These are phyloP conservation scores for Erpobdella octoculata DNA, from an alignment of 2,888 invertebrate species.

Conservation along the genomic window DNA sequence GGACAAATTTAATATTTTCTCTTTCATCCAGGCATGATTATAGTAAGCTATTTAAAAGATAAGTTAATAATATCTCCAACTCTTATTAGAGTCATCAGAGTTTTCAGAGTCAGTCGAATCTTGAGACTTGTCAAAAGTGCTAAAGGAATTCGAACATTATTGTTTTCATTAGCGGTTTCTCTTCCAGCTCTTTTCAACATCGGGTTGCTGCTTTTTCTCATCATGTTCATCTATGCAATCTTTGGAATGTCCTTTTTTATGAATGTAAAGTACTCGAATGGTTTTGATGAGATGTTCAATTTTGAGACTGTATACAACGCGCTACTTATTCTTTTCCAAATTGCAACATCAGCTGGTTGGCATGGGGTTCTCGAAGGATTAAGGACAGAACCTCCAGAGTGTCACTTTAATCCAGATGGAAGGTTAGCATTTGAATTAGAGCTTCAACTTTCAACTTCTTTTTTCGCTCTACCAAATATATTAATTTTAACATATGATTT, in stretches of 20 bases:
- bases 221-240: constrained; percentile 98
- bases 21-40: constrained; percentile 15
- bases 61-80: constrained; percentile 81
- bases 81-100: constrained; percentile 89
- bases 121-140: constrained; percentile 95
- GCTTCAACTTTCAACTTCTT: neutral
- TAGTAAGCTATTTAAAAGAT: constrained; percentile 13
- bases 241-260: constrained; percentile 99
- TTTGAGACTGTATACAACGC: constrained; percentile 97
- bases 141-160: constrained; percentile 89
- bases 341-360: constrained; percentile 65
- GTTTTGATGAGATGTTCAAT: constrained; percentile 89
- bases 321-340: constrained; percentile 94
- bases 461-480: too few relatives aligned
- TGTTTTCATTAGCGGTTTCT: constrained; percentile 96
- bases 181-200: constrained; percentile 97
- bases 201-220: constrained; percentile 89
- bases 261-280: constrained; percentile 88
- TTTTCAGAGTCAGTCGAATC: constrained; percentile 94
- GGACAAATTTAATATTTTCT: neutral
- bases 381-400: constrained; percentile 62
- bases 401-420: constrained; percentile 3
- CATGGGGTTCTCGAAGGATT: constrained; percentile 88
- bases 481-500: too few relatives aligned
- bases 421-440: neutral